Base-by-base conservation (phyloP, 2,888 invertebrate species). In the Priocnemis perturbator region DNA sequence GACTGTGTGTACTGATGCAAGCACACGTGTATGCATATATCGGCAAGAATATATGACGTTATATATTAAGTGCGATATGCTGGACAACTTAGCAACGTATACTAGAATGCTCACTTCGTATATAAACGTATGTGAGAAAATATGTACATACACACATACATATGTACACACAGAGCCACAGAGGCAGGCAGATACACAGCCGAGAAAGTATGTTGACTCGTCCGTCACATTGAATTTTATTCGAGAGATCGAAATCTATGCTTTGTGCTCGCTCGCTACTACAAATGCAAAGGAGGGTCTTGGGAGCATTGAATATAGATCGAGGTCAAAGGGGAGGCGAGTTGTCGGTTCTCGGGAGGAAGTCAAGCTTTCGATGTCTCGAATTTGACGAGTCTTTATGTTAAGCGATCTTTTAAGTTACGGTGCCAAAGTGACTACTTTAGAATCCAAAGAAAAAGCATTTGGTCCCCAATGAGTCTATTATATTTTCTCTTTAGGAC, bases 281-380 rank as follows among this genome's bases (percentile, higher is more conserved):
- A 60, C 61, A 64, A 74, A 86, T 86, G 83, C 77, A 84, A 86
- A 85, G 71, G 66, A 64, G 69, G 81, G 79, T 84, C 79, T 71
- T 37, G 72, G 75, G 76, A 76, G 74, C 82, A 79, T 77, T 83
- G 84, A 86, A 86, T 87, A 83, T 84, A 83, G 77, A 87, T 83
- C 79, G 81, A 82, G 80, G 83, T 83, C 68, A 74, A 64, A 71
- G 47, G 64, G 52, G 63, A 64, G 5, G 30, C 47, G 23, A 60
- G n/a, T 63, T 37, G 58, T 58, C 50, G 11, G 11, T 37, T 37
- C 37, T 26, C 50, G 48, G 55, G 45, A 61, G 26, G 50, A 74
- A 61, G 21, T 53, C 45, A 50, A 60, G 64, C 64, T 76, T 76
- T 74, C 44, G 60, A 68, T 73, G 55, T 48, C 62, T 58, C 30